Evolutionary conservation across 2,888 invertebrate genomes (phyloP), one percentile per base, ranked within the genome.

Genomic region (Lepidocyrtinus sp.): DNA sequence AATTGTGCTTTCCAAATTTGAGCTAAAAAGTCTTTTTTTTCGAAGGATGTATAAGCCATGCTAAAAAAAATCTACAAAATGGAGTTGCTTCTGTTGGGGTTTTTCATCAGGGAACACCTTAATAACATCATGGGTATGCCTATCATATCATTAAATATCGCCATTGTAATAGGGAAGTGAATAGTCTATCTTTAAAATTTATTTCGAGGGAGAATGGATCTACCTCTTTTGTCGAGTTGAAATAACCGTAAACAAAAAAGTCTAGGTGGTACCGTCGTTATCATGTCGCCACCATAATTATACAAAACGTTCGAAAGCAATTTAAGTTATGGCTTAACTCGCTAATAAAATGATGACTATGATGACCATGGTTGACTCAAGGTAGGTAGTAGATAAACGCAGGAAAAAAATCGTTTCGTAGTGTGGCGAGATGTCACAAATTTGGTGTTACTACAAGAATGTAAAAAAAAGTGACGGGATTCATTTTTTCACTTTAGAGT

Each of bases 381-480:
- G 50, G 15, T 50, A 50, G 5, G 17, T 50, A 36, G 12, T 36
- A 50, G 5, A 50, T 2, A 12, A 50, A 50, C 15, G 17, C 50
- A 50, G 50, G 50, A 50, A 50, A 36, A n/a, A 50, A 50, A 50
- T 50, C 17, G 50, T 12, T 50, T 50, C 50, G 17, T 50, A 17
- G 50, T 50, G 50, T 50, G n/a, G n/a, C n/a, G 50, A 50, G n/a
- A 50, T 50, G 50, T 50, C 50, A 50, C 50, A 50, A 50, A 50
- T 50, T 50, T 50, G n/a, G 15, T 50, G n/a, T n/a, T n/a, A n/a
- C n/a, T n/a, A n/a, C n/a, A n/a, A n/a, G n/a, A n/a, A 50, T 50
- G 50, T 50, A 50, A 50, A 50, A 50, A 15, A 17, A 50, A 50
- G 17, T 50, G 15, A 12, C 50, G 50, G 17, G 50, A n/a, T 50